These are phyloP conservation scores for Mirounga angustirostris DNA, from an alignment of 2,113 vertebrate species.

Conservation along the genomic window DNA sequence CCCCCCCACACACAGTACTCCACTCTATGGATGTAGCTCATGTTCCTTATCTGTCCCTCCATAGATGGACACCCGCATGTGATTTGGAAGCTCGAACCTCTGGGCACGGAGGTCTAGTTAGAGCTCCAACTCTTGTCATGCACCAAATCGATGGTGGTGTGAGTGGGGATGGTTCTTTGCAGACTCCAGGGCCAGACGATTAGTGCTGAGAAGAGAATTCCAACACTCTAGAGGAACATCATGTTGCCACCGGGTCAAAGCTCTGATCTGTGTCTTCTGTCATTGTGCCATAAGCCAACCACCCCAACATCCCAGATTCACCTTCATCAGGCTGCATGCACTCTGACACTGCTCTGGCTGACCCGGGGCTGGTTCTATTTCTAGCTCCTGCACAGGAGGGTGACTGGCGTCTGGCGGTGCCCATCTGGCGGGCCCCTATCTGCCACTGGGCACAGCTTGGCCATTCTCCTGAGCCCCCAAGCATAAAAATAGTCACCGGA, in stretches of 20 bases:
- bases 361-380: background rate
- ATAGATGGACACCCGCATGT: rapidly evolving
- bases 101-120: too few relatives aligned
- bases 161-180: rapidly evolving
- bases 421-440: background rate
- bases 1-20: background rate
- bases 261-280: background rate
- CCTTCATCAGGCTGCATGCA: rapidly evolving
- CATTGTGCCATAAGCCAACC: rapidly evolving
- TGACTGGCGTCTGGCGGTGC: rapidly evolving
- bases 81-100: background rate
- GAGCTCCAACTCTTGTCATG: background rate
- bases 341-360: rapidly evolving
- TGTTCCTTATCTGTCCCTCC: background rate
- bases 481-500: background rate
- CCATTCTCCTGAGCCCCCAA: background rate
- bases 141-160: rapidly evolving
- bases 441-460: background rate
- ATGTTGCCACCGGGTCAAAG: rapidly evolving
- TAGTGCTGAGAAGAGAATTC: background rate
- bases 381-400: background rate
- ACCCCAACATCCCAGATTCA: rapidly evolving
- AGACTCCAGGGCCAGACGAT: background rate
- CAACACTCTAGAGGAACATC: rapidly evolving
- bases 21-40: rapidly evolving